phyloP scores from a whole-genome alignment of 2,888 invertebrate species.

The Strigamia maritima region DNA sequence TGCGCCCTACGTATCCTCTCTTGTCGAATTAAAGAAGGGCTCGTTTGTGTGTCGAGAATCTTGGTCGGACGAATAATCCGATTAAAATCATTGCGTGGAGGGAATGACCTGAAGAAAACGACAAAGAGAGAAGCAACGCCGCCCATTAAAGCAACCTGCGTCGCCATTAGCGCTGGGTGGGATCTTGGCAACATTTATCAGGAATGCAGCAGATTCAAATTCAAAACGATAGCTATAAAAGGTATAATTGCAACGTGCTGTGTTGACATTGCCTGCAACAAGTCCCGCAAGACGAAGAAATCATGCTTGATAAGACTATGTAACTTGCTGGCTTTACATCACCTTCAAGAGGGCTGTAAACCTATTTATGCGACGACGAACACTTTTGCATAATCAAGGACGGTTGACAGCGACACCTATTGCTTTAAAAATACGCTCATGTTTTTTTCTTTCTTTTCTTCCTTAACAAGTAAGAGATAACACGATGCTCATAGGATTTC shows the following conservation, averaged over 20 bases:
- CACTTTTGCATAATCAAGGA: background rate
- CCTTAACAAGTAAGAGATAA: background rate
- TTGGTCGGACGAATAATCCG: conserved; percentile 19
- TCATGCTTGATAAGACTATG: background rate
- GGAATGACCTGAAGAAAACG: conserved; percentile 23
- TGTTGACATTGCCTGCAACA: conserved; percentile 7
- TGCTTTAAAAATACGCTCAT: background rate
- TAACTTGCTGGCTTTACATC: background rate
- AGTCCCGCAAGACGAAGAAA: conserved; percentile 5
- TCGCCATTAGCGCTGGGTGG: conserved; percentile 10
- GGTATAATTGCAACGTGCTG: conserved; percentile 19
- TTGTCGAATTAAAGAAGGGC: conserved; percentile 16
- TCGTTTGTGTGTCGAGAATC: conserved; percentile 6
- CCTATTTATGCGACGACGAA: background rate
- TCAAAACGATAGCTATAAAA: conserved; percentile 19
- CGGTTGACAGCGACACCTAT: conserved; percentile 4
- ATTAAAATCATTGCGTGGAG: conserved; percentile 23
- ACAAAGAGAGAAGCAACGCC: conserved; percentile 12
- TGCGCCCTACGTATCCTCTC: conserved; percentile 6
- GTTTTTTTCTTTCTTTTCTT: background rate
- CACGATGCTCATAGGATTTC: conserved; percentile 3
- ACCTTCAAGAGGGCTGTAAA: background rate
- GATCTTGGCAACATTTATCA: conserved; percentile 23
- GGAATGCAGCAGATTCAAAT: conserved; percentile 19
- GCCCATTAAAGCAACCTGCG: conserved; percentile 10